Evolutionary conservation across 2,113 vertebrate species (phyloP).

Genomic region (Xenus cinereus): DNA sequence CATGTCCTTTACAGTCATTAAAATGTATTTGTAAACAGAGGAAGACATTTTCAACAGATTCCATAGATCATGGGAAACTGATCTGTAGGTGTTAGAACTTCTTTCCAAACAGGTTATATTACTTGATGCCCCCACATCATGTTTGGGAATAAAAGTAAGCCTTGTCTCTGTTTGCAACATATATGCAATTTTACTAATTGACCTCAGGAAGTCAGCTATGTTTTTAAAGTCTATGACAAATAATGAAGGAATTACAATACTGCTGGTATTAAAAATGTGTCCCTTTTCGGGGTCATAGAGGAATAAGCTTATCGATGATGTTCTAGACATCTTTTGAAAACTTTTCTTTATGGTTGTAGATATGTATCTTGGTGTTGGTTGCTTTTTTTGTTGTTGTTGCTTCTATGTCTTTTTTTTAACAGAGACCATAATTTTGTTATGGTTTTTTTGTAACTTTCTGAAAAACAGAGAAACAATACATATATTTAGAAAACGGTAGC

Average conservation of each 20-base stretch:
- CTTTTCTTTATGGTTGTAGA: not conserved
- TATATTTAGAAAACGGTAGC: not conserved
- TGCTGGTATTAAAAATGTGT: not conserved
- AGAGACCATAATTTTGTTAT: not conserved
- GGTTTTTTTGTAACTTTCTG: not conserved
- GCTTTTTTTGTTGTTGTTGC: not conserved
- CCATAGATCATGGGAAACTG: not conserved
- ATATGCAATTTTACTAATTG: not conserved
- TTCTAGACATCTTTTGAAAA: not conserved
- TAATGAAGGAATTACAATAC: not conserved
- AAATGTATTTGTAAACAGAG: not conserved
- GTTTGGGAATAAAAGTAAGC: not conserved
- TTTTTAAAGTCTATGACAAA: not conserved
- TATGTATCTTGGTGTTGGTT: not conserved
- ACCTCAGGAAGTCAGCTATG: not conserved
- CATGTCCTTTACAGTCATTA: not conserved
- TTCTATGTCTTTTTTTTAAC: not conserved
- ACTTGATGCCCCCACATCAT: not conserved
- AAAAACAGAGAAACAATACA: not conserved
- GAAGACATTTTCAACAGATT: not conserved
- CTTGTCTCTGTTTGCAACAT: not conserved
- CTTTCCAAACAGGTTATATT: not conserved
- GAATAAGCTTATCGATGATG: not conserved
- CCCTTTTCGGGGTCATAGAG: not conserved
- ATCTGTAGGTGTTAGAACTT: not conserved